Base-by-base conservation (phyloP, 2,888 invertebrate genomes). In the Gasteruption jaculator region DNA sequence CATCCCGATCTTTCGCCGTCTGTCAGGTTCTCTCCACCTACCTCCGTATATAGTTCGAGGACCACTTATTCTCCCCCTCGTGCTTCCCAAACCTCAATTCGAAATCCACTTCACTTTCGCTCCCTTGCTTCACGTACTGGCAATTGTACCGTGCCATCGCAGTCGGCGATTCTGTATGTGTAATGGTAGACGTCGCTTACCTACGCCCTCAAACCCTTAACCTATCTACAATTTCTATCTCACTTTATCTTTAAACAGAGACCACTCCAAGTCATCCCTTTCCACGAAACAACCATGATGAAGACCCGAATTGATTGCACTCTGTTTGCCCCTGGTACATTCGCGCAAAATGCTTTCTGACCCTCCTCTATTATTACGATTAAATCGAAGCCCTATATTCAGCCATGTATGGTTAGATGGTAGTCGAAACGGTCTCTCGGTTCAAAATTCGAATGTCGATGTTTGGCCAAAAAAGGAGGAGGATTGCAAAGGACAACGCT, bases 1-100 rank as follows among this genome's bases (percentile, higher is more conserved):
- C 68, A 68, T 64, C 61, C 63, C 60, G 63, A 65, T 68, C 66
- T 65, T 68, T 66, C 61, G 61, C 54, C 60, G 64, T 62, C 61
- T 63, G 63, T 60, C 55, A 57, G 56, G 45, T 54, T 50, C 56
- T n/a, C n/a, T 38, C 41, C 44, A 35, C 45, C 46, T 21, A 14
- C 24, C 34, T 36, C 24, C 38, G 42, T 43, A 22, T 7, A 45
- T 46, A 43, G 43, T 53, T 63, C 53, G 56, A 65, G 66, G 56
- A 57, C 65, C 65, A 68, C 68, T 68, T 65, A 64, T 61, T 58
- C 61, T 48, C 54, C 52, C 57, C 54, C 52, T 45, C 49, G n/a
- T 46, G 45, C 51, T 47, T 50, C 46, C 38, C 44, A 44, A 52
- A 34, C 53, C 40, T 36, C 38, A 43, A 18, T 33, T 32, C 34